phyloP scores from a whole-genome alignment of 92 coral and sea anemone genomes.

The Epizoanthus rinbou region DNA sequence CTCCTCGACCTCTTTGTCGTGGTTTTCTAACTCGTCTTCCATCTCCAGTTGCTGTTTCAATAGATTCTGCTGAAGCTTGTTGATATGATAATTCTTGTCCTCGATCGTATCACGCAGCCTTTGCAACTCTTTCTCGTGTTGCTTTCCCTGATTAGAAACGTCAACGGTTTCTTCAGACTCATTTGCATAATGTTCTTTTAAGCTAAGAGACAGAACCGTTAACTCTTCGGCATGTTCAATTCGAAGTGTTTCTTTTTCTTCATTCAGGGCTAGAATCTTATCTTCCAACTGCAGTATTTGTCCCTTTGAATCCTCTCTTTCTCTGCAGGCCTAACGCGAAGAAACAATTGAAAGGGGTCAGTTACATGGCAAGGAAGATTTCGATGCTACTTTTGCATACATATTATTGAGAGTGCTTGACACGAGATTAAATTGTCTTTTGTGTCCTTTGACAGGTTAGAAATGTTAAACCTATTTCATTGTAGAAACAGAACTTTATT shows the following conservation, averaged over 20 bases:
- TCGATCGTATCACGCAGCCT: slow-evolving; percentile 67
- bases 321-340: slow-evolving; percentile 57
- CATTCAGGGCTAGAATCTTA: slow-evolving; percentile 60
- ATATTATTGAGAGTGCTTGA: slow-evolving; percentile 16
- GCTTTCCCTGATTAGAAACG: slow-evolving; percentile 46
- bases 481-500: slow-evolving; percentile 19
- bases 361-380: background rate
- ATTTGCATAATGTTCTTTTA: slow-evolving; percentile 73
- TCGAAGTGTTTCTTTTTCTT: slow-evolving; percentile 63
- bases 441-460: slow-evolving; percentile 30
- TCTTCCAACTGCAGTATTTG: slow-evolving; percentile 57
- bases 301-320: slow-evolving; percentile 59
- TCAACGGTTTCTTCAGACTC: slow-evolving; percentile 47
- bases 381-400: slow-evolving; percentile 19
- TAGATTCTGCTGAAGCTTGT: slow-evolving; percentile 76
- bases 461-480: slow-evolving; percentile 5
- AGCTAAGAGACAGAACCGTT: slow-evolving; percentile 74
- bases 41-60: slow-evolving; percentile 80
- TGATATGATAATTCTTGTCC: slow-evolving; percentile 85
- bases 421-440: slow-evolving; percentile 10
- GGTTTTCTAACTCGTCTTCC: slow-evolving; percentile 81
- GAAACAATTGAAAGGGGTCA: background rate
- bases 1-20: slow-evolving; percentile 75
- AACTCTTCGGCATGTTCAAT: slow-evolving; percentile 84
- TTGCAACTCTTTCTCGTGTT: slow-evolving; percentile 73